Conservation (phyloP, 1,140 invertebrate species). For the Mycetomoellerius zeteki region DNA sequence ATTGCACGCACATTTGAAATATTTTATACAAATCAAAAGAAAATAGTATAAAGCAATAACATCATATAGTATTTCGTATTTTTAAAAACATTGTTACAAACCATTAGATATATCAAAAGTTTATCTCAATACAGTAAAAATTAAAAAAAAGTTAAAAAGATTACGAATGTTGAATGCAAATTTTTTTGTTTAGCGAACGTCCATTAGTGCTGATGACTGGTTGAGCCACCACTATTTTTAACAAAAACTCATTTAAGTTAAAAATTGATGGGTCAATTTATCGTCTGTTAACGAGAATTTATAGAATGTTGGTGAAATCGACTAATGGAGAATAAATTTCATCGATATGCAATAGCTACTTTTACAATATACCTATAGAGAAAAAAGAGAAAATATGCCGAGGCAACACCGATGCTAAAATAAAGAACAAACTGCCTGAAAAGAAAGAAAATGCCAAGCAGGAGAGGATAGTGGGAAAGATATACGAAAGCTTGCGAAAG, state of each 20-base stretch:
- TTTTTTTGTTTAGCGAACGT: conserved; percentile 16
- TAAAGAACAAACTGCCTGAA: conserved; percentile 37
- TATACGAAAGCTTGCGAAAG: conserved; percentile 57
- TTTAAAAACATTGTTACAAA: background rate
- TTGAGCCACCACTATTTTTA: conserved; percentile 23
- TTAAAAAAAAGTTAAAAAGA: conserved; percentile 22
- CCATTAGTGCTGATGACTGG: background rate
- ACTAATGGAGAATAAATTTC: conserved; percentile 52
- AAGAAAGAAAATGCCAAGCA: conserved; percentile 30
- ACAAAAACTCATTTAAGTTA: conserved; percentile 33
- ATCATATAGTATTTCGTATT: background rate
- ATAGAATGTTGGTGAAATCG: conserved; percentile 20
- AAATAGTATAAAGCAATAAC: background rate
- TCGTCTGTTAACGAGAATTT: conserved; percentile 34
- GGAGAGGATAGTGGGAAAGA: conserved; percentile 20
- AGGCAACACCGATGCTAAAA: background rate
- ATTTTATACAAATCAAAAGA: background rate
- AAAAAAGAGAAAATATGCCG: background rate
- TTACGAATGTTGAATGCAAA: background rate
- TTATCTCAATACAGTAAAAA: background rate
- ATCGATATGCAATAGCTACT: conserved; percentile 39
- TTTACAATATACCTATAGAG: background rate
- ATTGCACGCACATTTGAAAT: background rate
- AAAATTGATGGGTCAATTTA: conserved; percentile 37
- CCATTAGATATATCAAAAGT: background rate